These are phyloP conservation scores for Danio albolineatus DNA, from an alignment of 2,797 vertebrate genomes.

Conservation along the genomic window DNA sequence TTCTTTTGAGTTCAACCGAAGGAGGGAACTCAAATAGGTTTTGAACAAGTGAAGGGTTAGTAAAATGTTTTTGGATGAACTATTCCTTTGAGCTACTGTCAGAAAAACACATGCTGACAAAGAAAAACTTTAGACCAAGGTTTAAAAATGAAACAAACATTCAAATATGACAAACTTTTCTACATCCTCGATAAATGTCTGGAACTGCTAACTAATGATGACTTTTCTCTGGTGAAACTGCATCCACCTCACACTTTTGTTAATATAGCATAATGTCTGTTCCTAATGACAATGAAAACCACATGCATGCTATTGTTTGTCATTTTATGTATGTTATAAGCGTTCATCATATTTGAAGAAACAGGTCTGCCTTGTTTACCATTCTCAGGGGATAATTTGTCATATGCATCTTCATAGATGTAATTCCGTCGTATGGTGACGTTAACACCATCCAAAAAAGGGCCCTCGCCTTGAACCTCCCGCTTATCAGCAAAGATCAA, in stretches of 20 bases:
- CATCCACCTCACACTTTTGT: too few species aligned
- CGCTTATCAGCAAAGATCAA: conserved; percentile 97
- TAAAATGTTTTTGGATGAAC: too few species aligned
- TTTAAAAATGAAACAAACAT: background rate
- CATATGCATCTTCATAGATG: conserved; percentile 98
- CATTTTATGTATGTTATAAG: too few species aligned
- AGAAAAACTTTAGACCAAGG: too few species aligned
- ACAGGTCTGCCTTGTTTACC: conserved; percentile 75
- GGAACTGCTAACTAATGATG: background rate
- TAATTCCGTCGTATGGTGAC: conserved; percentile 98
- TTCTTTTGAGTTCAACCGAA: too few species aligned
- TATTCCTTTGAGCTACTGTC: conserved; percentile 63
- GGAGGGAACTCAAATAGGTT: too few species aligned
- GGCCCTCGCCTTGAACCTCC: conserved; percentile 95
- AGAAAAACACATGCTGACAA: conserved; percentile 49
- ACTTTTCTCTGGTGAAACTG: background rate
- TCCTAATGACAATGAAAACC: background rate
- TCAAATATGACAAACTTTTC: background rate
- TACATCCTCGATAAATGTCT: background rate
- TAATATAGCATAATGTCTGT: background rate
- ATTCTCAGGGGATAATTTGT: conserved; percentile 98
- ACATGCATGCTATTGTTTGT: background rate
- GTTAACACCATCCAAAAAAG: conserved; percentile 95
- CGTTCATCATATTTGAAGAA: conserved; percentile 2
- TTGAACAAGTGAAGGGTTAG: too few species aligned